phyloP scores from a whole-genome alignment of 1,140 invertebrate species.

The Belonocnema kinseyi region DNA sequence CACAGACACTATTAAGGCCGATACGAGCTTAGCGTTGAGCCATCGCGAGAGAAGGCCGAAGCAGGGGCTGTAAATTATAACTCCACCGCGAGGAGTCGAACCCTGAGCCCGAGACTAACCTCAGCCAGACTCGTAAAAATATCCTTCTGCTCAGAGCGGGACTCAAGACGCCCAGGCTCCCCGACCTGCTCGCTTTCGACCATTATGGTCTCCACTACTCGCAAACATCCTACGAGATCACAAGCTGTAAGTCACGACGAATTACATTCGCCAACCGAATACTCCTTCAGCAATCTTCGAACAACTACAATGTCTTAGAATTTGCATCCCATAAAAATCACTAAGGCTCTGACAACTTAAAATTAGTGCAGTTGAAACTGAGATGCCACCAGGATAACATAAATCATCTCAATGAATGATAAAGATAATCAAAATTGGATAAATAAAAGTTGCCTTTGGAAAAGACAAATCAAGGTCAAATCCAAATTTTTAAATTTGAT shows the following conservation, averaged over 20 bases:
- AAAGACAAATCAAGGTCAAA: too few species aligned
- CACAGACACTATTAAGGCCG: constrained; percentile 67
- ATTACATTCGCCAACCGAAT: constrained; percentile 43
- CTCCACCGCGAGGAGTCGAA: constrained; percentile 72
- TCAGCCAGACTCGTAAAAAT: constrained; percentile 73
- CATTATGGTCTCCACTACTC: constrained; percentile 52
- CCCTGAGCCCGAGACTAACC: constrained; percentile 65
- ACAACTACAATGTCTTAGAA: background rate
- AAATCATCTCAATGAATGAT: too few species aligned
- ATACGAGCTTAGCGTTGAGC: constrained; percentile 48
- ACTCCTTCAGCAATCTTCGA: background rate
- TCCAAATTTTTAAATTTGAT: too few species aligned
- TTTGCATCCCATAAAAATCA: background rate
- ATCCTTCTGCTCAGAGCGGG: constrained; percentile 47
- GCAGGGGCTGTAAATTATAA: constrained; percentile 74
- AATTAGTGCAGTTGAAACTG: too few species aligned
- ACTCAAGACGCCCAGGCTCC: constrained; percentile 46
- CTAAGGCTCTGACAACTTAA: too few species aligned
- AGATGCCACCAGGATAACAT: too few species aligned
- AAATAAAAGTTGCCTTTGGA: too few species aligned
- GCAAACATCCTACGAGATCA: constrained; percentile 51
- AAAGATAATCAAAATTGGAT: too few species aligned
- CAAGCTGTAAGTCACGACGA: constrained; percentile 59
- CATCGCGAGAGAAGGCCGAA: constrained; percentile 52
- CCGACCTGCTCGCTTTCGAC: constrained; percentile 53